These are phyloP conservation scores for Caracal caracal DNA, from an alignment of 2,113 vertebrate species.

Conservation along the genomic window DNA sequence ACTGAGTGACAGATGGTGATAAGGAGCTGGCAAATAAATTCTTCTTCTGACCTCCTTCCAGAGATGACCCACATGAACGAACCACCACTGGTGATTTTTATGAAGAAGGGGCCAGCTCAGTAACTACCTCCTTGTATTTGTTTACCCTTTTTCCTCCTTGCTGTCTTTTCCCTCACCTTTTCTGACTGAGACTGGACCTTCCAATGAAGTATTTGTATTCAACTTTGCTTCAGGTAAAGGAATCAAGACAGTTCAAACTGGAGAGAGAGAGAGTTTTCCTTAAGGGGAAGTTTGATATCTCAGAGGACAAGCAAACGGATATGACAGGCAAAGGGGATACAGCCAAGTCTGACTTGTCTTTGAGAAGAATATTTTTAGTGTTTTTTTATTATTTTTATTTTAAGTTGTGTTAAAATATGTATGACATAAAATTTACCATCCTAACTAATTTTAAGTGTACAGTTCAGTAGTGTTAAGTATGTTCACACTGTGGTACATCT, in stretches of 20 bases:
- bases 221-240: not conserved
- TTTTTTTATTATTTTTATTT: constrained; percentile 29
- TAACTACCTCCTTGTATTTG: not conserved
- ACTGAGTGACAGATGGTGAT: not conserved
- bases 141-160: not conserved
- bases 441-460: not conserved
- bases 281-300: not conserved
- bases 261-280: not conserved
- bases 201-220: constrained; percentile 16
- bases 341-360: constrained; percentile 26
- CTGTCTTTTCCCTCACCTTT: not conserved
- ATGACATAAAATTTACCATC: constrained; percentile 29
- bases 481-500: not conserved
- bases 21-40: not conserved
- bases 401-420: constrained; percentile 9
- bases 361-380: not conserved
- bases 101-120: not conserved
- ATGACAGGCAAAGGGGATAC: not conserved
- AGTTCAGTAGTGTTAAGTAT: not conserved
- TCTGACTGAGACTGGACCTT: not conserved
- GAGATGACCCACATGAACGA: not conserved
- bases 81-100: not conserved
- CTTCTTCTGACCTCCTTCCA: not conserved
- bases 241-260: not conserved
- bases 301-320: not conserved